Percentiles rank a stretch among this genome's conserved stretches.
These are phyloP conservation scores for Drosophila kurseongensis DNA, from an alignment of 1,140 invertebrate genomes.

Conservation along the genomic window DNA sequence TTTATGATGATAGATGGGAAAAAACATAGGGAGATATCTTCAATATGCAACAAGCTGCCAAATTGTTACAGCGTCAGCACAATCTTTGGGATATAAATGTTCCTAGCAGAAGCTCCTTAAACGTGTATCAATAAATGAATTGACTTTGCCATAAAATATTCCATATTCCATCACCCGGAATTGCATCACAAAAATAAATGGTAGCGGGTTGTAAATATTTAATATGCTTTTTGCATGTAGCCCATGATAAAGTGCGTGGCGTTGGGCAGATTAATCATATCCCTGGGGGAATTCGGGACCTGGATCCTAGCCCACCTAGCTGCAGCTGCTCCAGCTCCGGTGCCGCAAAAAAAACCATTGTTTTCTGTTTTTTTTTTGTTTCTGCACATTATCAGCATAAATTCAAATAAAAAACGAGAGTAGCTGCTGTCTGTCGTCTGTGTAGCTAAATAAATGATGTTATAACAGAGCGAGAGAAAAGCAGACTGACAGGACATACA, in stretches of 20 bases:
- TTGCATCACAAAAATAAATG: slow-evolving; percentile 43
- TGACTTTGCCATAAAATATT: slow-evolving; percentile 69
- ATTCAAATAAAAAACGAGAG: slow-evolving; percentile 76
- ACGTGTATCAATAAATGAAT: slow-evolving; percentile 47
- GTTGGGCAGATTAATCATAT: slow-evolving; percentile 76
- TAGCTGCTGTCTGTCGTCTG: slow-evolving; percentile 55
- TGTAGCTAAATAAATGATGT: slow-evolving; percentile 80
- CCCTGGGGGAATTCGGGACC: slow-evolving; percentile 11
- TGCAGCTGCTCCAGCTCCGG: slow-evolving; percentile 29
- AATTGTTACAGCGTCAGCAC: slow-evolving; percentile 28
- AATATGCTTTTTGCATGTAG: slow-evolving; percentile 61
- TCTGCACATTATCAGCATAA: slow-evolving; percentile 79
- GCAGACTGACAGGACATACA: slow-evolving; percentile 64
- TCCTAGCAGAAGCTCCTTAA: slow-evolving; percentile 18
- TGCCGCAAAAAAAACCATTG: slow-evolving; percentile 44
- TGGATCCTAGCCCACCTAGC: slow-evolving; percentile 24
- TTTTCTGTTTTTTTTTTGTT: slow-evolving; percentile 24
- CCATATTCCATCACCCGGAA: slow-evolving; percentile 61
- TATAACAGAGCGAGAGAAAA: slow-evolving; percentile 65
- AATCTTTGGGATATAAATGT: slow-evolving; percentile 23
- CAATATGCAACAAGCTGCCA: slow-evolving; percentile 73
- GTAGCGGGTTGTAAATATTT: slow-evolving; percentile 68
- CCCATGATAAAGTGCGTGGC: slow-evolving; percentile 74
- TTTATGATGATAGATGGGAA: slow-evolving; percentile 48
- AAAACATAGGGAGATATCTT: slow-evolving; percentile 3